Base-by-base conservation (phyloP, 2,888 invertebrate genomes). In the Prosopocoilus inquinatus region DNA sequence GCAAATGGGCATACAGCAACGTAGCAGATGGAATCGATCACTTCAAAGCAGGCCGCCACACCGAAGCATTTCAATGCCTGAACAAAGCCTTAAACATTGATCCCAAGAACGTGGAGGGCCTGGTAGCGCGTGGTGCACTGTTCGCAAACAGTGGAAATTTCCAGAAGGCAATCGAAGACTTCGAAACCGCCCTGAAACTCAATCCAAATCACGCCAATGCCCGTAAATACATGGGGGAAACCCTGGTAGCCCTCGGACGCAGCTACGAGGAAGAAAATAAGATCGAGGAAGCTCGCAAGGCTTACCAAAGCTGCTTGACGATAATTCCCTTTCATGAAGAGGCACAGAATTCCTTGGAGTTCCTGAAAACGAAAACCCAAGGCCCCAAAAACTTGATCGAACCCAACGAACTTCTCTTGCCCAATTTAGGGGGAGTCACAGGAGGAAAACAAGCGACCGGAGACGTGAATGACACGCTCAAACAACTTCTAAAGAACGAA, bases 21-120 rank as follows among this genome's bases (percentile, higher is more conserved):
- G 96, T 96, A 16, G 93, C 94, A n/a, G 93, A 95, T 77, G 96
- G 96, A 16, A 95, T 96, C 68, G 90, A 91, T 71, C 91, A 92
- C 79, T 96, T 96, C 79, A 96, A 96, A 79, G 88, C 90, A 44
- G 94, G 94, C 43, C 85, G 91, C 67, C 94, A 94, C 76, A 89
- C 92, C 0, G 96, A 97, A 80, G 96, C 96, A 35, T 93, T 96
- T 79, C 94, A 94, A 74, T 94, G 94, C 72, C 82, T 95, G 41
- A 95, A 95, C 77, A 94, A 93, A 77, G 97, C 96, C 2, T 79
- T 97, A 47, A 91, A 87, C 74, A 95, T 95, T 67, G 95, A 95
- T 78, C 89, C 93, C 0, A 84, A 90, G 67, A 95, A 95, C 78
- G 93, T 94, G 1, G 95, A 95, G 79, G 95, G 94, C 20, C 80